These are phyloP conservation scores for Pangasius larnaudii DNA, from an alignment of 2,797 vertebrate genomes.

Conservation along the genomic window DNA sequence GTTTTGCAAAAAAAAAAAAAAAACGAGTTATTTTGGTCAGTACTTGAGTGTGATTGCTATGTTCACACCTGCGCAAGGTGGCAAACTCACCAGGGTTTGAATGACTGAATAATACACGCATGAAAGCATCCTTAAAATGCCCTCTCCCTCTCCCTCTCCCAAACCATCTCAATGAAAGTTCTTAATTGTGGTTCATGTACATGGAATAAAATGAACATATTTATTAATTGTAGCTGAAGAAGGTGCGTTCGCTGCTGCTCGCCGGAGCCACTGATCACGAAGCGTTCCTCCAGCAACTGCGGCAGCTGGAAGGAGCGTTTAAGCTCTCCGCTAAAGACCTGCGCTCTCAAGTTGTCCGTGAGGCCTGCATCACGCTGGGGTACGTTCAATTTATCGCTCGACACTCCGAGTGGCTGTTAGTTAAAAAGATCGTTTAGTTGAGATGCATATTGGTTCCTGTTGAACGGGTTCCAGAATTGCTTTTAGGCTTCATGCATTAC, in stretches of 20 bases:
- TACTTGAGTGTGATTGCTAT: too few relatives aligned
- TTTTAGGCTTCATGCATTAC: constrained; percentile 21
- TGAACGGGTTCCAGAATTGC: constrained; percentile 26
- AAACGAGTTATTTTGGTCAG: background rate
- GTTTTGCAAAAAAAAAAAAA: background rate
- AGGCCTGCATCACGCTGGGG: constrained; percentile 94
- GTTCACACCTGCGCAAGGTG: background rate
- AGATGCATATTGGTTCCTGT: constrained; percentile 3
- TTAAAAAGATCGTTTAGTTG: constrained; percentile 29
- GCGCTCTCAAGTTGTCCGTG: constrained; percentile 91
- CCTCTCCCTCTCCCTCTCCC: too few relatives aligned
- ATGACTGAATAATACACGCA: background rate
- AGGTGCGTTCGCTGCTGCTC: constrained; percentile 89
- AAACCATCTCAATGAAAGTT: too few relatives aligned
- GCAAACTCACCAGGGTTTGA: background rate
- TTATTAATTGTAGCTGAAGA: constrained; percentile 83
- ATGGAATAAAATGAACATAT: background rate
- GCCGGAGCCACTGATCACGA: constrained; percentile 91
- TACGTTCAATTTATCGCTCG: constrained; percentile 63
- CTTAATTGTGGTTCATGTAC: too few relatives aligned
- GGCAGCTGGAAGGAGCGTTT: constrained; percentile 88
- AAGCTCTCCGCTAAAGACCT: constrained; percentile 93
- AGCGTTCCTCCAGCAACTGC: constrained; percentile 86
- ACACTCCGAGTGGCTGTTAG: background rate
- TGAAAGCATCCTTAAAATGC: background rate